Conservation (phyloP, 2,113 vertebrate genomes). For the Cariama cristata region DNA sequence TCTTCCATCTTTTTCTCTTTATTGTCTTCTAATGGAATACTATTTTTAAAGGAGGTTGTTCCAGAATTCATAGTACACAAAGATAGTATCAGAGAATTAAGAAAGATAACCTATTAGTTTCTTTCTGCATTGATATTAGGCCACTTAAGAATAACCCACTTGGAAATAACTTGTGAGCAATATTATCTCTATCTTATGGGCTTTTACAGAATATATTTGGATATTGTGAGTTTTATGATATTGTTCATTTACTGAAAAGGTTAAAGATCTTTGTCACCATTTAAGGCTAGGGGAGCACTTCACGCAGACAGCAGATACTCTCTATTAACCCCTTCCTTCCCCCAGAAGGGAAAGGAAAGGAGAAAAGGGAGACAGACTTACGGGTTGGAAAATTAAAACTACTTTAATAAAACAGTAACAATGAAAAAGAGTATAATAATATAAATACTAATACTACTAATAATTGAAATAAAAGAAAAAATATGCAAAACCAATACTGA, state of each 20-base stretch:
- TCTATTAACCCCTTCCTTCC: no score
- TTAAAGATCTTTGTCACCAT: background rate
- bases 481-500: no score
- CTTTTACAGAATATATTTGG: background rate
- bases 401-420: no score
- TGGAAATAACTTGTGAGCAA: constrained; percentile 9
- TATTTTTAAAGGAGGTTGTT: background rate
- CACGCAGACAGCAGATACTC: no score
- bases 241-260: constrained; percentile 1
- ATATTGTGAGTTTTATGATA: background rate
- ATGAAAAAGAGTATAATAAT: no score
- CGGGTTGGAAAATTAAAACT: no score
- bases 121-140: background rate
- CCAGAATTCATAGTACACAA: background rate
- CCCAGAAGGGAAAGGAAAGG: no score
- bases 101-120: background rate
- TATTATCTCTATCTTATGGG: background rate
- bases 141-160: background rate
- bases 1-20: constrained; percentile 14
- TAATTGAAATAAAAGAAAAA: no score
- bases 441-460: no score
- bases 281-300: no score
- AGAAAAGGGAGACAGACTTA: no score
- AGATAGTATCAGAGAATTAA: background rate
- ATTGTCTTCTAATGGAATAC: background rate